phyloP scores from a whole-genome alignment of 2,888 invertebrate species.

The Nephrocerus scutellatus region DNA sequence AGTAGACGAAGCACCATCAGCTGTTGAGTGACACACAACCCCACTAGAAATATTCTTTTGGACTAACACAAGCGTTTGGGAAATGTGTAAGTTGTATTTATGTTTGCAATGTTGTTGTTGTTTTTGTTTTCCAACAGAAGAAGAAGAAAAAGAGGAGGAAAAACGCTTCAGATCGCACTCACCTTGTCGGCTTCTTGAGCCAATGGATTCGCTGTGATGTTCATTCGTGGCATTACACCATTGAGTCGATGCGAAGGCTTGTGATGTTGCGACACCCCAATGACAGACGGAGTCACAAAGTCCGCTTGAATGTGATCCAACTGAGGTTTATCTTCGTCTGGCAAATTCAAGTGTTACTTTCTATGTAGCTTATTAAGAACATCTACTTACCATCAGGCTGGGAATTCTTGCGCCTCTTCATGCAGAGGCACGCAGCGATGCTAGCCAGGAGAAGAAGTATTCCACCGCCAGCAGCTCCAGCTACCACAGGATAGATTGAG shows the following conservation, averaged over 20 bases:
- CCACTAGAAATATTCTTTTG: no score
- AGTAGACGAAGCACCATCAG: no score
- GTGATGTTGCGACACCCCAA: conserved; percentile 37
- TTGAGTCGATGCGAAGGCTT: conserved; percentile 40
- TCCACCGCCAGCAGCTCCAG: conserved; percentile 43
- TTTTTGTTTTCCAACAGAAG: not conserved
- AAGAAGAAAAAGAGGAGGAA: not conserved
- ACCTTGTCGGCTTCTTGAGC: conserved; percentile 46
- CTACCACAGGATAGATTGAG: conserved; percentile 42
- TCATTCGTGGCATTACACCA: conserved; percentile 45
- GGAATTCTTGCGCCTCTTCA: conserved; percentile 37
- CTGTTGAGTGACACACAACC: no score
- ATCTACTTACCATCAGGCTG: conserved; percentile 39
- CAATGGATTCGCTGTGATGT: conserved; percentile 47
- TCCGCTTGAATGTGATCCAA: conserved; percentile 47
- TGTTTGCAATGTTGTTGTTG: not conserved
- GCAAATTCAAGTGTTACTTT: not conserved
- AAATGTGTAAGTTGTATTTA: no score
- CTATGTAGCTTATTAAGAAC: not conserved
- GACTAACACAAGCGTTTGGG: no score
- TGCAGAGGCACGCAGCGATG: conserved; percentile 41
- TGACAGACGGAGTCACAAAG: conserved; percentile 38
- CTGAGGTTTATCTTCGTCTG: conserved; percentile 46
- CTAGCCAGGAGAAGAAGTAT: conserved; percentile 37
- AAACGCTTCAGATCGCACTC: conserved; percentile 8